These are phyloP conservation scores for Hipposideros armiger DNA, from an alignment of 2,113 vertebrate genomes.

Conservation along the genomic window DNA sequence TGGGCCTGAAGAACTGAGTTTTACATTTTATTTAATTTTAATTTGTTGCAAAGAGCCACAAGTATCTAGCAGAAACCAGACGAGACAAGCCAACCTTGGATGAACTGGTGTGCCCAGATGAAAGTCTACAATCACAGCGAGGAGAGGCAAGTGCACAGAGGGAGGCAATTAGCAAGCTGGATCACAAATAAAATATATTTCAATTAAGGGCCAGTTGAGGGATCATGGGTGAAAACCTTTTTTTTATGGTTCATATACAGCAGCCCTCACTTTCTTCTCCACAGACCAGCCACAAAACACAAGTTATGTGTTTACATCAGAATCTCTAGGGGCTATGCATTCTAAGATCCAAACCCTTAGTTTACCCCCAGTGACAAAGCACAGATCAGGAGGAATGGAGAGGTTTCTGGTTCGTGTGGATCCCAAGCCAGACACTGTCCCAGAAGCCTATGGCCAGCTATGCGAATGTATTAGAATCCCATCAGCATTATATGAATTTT, in stretches of 20 bases:
- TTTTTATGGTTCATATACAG: neutral
- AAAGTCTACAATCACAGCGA: neutral
- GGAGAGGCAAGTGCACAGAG: neutral
- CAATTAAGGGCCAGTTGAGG: neutral
- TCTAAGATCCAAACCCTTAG: neutral
- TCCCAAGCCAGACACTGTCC: neutral
- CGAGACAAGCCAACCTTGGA: neutral
- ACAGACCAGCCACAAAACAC: neutral
- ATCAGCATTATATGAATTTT: neutral
- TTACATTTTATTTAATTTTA: neutral
- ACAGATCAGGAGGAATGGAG: neutral
- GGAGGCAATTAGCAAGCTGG: neutral
- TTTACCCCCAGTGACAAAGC: neutral
- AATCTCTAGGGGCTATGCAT: neutral
- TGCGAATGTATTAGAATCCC: neutral
- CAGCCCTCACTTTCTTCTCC: neutral
- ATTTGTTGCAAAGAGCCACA: neutral
- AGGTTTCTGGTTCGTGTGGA: no score
- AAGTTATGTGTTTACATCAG: neutral
- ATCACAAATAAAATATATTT: conserved; percentile 23
- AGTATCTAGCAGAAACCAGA: neutral
- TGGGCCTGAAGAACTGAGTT: neutral
- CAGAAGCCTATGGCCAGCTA: neutral
- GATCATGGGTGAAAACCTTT: neutral
- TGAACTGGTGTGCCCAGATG: no score